Base-by-base conservation (phyloP, 2,888 invertebrate genomes). In the Lepas anatifera region DNA sequence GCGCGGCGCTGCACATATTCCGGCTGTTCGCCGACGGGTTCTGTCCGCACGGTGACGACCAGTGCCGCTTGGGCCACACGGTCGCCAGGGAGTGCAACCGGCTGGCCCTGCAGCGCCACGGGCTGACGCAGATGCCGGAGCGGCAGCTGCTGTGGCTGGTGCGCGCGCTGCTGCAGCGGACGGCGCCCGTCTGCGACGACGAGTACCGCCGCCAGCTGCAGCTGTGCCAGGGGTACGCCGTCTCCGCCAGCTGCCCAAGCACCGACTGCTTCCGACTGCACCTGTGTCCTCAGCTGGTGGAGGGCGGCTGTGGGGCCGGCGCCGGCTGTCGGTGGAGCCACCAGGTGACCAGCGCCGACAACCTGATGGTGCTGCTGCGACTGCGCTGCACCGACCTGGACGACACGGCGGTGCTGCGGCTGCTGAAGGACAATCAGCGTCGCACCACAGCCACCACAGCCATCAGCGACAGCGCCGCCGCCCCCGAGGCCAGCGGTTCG, bases 71-170 rank as follows among this genome's bases (percentile, higher is more conserved):
- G 58, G 58, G 58, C 35, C 58, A 58, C 35, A 7, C 1, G 32
- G 58, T 58, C 32, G 7, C 22, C 3, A 39, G 46, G 8, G 64
- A n/a, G 16, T 29, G 67, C 39, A 52, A 43, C 29, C 70, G 69
- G 29, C 67, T 48, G 32, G 73, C 68, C 58, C 68, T 71, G 69
- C 37, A 66, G 32, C 48, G 50, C 39, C 64, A 66, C 16, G 69
- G 39, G 50, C 66, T 66, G 68, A 68, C 52, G 68, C 43, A 41
- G 32, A 69, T 69, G 52, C 69, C 68, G 46, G 68, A 66, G 69
- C 70, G 66, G 63, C 64, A 69, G 58, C 70, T 46, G 48, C 70
- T 52, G 68, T 70, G 67, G 46, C 69, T 50, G 66, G 46, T 41
- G 66, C 50, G 66, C 37, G n/a, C 68, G 39, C 67, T 70, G 41